Evolutionary conservation across 2,797 vertebrate species (phyloP), one percentile per base, ranked within the genome.

Genomic region (Sebastes trivittatus): DNA sequence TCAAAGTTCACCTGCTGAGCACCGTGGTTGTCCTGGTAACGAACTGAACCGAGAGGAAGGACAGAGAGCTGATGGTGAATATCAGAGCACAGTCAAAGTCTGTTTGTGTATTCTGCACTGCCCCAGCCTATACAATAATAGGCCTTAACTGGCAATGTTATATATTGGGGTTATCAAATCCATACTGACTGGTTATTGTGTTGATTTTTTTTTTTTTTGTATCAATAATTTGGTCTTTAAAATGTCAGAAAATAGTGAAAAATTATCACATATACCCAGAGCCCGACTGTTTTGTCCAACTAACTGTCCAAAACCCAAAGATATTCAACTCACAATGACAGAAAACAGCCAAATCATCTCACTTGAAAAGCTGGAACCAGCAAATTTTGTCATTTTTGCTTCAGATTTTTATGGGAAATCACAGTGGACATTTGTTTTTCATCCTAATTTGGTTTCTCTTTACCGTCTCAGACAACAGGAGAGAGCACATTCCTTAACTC

Each of bases 1-100:
- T 94, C 94, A 95, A 95, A 96, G 95, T 94, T 92, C 94, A 94
- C 55, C 75, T 90, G 83, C 73, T 78, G 80, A 85, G 79, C 87
- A 75, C 55, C 58, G 8, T 14, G 34, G 93, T 90, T 89, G 89
- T 83, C 87, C 7, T 88, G 88, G 92, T 72, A 88, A 94, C 92
- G 74, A 84, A 79, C 58, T 58, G 64, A 88, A 56, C 54, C 0
- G 2, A 60, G 46, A 27, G 30, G 18, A 49, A 36, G 55, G 59
- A 77, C 55, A 4, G 68, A 63, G 78, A 64, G 73, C 62, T 58
- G 58, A 77, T 16, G 23, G 49, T 55, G 55, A 72, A 56, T 66
- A 56, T 74, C 62, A 62, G 63, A 75, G 49, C 61, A 34, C 4
- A 29, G 36, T 49, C n/a, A 52, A 56, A 75, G 27, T 46, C 30